Evolutionary conservation across 2,797 vertebrate genomes (phyloP), one percentile per base, ranked within the genome.

Genomic region (Fundulus diaphanus): DNA sequence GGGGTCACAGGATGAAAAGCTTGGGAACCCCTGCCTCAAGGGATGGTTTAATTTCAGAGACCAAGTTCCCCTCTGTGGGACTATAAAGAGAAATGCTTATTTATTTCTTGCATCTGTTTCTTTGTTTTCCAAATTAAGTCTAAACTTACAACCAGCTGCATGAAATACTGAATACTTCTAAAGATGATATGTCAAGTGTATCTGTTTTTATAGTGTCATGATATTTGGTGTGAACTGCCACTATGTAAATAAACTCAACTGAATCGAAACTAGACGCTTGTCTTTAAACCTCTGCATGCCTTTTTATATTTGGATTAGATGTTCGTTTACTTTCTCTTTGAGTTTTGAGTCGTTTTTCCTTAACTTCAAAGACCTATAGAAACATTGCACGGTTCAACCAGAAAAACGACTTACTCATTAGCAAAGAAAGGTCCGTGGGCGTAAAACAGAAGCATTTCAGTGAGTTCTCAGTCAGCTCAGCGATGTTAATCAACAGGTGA

Each of bases 401-500:
- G 63, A 15, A n/a, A 49, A 82, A 70, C 76, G 0, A 74, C 74
- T 74, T 79, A 72, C 63, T 78, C 69, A 84, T 80, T 72, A 79
- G 63, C n/a, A 40, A 68, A 71, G 6, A 29, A 52, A 76, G 35
- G 42, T 82, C 68, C 74, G 40, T 27, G 16, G 56, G 20, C 42
- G 52, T 63, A 68, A 79, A 77, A 82, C 31, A 78, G 79, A 80
- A 22, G 8, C 40, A 56, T 76, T 22, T 44, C 61, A 29, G 73
- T 31, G n/a, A 35, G 82, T 63, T 72, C 61, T 1, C 59, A 70
- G 56, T 40, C 3, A 0, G n/a, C 49, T 63, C 68, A 70, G n/a
- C n/a, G 72, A 29, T 63, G 44, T 70, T 84, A 86, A 89, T 88
- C 86, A 83, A 78, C 82, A 86, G 79, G 72, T 86, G 76, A 82